Evolutionary conservation across 1,140 invertebrate species (phyloP).

Genomic region (Himalopsyche phryganea): DNA sequence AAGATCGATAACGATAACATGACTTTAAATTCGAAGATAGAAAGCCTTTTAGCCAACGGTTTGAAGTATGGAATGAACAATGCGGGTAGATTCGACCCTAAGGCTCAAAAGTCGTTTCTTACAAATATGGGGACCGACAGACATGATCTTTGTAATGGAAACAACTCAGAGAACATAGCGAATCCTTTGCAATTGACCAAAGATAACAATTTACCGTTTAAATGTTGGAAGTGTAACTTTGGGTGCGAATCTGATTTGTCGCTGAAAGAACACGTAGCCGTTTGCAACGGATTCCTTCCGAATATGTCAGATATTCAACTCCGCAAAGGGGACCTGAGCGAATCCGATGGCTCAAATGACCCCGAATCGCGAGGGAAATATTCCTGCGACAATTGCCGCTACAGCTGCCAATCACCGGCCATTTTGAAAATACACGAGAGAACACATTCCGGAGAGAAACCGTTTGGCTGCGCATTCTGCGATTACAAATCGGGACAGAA

Average conservation of each 20-base stretch:
- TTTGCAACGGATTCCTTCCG: not conserved
- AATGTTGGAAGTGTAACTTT: slow-evolving; percentile 10
- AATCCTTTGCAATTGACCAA: not conserved
- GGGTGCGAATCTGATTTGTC: not conserved
- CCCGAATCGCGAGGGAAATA: slow-evolving; percentile 42
- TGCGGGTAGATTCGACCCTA: too few relatives aligned
- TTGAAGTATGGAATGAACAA: too few relatives aligned
- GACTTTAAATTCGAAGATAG: too few relatives aligned
- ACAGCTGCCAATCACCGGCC: slow-evolving; percentile 49
- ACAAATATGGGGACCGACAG: too few relatives aligned
- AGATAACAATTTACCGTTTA: not conserved
- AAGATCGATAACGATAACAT: too few relatives aligned
- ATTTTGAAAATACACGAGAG: slow-evolving; percentile 68
- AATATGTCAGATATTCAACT: too few relatives aligned
- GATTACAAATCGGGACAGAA: slow-evolving; percentile 73
- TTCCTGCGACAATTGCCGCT: slow-evolving; percentile 45
- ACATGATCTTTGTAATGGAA: too few relatives aligned
- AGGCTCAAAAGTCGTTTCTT: too few relatives aligned
- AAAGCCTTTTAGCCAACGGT: too few relatives aligned
- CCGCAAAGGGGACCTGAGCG: too few relatives aligned
- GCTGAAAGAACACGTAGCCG: not conserved
- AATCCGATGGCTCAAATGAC: not conserved
- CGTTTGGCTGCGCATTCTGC: slow-evolving; percentile 64
- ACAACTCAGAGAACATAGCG: too few relatives aligned
- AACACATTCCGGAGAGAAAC: slow-evolving; percentile 59